These are phyloP conservation scores for Lophius piscatorius DNA, from an alignment of 2,113 vertebrate genomes.

Conservation along the genomic window DNA sequence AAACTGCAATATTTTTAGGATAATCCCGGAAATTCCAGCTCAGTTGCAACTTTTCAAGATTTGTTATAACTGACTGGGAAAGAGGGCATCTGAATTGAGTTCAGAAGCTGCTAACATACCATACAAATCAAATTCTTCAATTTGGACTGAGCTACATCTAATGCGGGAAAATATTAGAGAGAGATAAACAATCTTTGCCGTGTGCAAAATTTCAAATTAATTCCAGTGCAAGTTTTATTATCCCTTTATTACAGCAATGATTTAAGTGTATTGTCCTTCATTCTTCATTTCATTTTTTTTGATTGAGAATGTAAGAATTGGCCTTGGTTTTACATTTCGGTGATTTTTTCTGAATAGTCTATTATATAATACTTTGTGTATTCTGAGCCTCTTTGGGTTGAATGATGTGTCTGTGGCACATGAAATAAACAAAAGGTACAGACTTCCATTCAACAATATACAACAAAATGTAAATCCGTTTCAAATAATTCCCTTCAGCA, in stretches of 20 bases:
- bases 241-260: background rate
- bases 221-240: too few relatives aligned
- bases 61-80: too few relatives aligned
- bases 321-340: too few relatives aligned
- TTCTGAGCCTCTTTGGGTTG: too few relatives aligned
- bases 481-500: too few relatives aligned
- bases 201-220: too few relatives aligned
- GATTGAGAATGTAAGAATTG: background rate
- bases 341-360: too few relatives aligned
- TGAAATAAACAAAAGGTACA: background rate
- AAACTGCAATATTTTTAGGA: background rate
- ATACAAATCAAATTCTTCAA: background rate
- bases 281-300: background rate
- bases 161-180: too few relatives aligned
- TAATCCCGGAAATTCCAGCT: background rate
- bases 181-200: too few relatives aligned
- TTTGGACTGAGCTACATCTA: too few relatives aligned
- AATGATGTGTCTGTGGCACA: background rate
- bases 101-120: background rate
- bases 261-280: background rate
- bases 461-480: background rate
- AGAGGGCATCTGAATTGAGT: too few relatives aligned
- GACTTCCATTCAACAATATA: background rate
- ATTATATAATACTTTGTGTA: background rate
- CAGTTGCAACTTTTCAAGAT: too few relatives aligned